A percentile compares a stretch with the other conserved stretches of the same genome.
These are phyloP conservation scores for Zelleria hepariella DNA, from an alignment of 2,888 invertebrate species.

Conservation along the genomic window DNA sequence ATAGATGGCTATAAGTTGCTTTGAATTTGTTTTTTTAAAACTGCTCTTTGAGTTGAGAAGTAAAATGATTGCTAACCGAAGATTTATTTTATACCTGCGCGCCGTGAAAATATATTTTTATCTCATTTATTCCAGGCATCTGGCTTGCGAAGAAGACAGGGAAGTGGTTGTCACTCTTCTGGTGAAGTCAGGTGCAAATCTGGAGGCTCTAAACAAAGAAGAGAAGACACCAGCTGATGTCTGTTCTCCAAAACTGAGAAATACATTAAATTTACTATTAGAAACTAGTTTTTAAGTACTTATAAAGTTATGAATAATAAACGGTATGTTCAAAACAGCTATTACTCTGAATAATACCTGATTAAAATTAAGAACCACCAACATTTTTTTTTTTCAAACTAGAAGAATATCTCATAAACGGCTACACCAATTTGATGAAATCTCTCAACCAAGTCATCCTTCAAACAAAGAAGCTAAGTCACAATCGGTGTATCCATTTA, in stretches of 20 bases:
- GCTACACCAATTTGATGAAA: no score
- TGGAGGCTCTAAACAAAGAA: conserved; percentile 75
- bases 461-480: no score
- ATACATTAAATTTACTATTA: conserved; percentile 13
- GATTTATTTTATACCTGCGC: not conserved
- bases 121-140: conserved; percentile 69
- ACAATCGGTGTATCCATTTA: no score
- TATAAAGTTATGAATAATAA: no score
- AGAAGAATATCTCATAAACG: no score
- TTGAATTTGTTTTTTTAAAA: no score
- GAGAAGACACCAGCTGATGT: conserved; percentile 77
- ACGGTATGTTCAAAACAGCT: no score
- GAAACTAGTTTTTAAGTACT: not conserved
- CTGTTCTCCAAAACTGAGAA: conserved; percentile 45
- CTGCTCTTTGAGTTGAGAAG: not conserved
- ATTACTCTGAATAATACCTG: no score
- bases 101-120: not conserved
- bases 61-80: not conserved
- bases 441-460: no score
- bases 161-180: conserved; percentile 77
- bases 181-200: conserved; percentile 75
- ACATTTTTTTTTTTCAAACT: no score
- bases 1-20: no score
- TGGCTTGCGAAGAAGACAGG: conserved; percentile 86
- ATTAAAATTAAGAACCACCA: no score